A percentile compares a stretch with the other conserved stretches of the same genome.
phyloP scores from a whole-genome alignment of 1,140 invertebrate species.

The Orius insidiosus region DNA sequence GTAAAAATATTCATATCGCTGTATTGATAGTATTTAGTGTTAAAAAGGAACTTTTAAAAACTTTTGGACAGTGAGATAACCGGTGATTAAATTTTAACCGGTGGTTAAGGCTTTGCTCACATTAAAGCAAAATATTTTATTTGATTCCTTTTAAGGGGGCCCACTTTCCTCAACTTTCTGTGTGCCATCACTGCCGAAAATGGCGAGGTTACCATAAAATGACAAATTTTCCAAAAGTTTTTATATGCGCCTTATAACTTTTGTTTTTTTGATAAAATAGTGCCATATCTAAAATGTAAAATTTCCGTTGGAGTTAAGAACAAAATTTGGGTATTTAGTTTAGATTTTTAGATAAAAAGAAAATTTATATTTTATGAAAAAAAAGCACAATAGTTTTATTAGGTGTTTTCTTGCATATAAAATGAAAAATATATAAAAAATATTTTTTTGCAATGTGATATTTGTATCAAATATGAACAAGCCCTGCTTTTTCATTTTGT shows the following conservation, averaged over 20 bases:
- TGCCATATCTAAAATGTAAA: too few relatives aligned
- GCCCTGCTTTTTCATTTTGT: conserved; percentile 9
- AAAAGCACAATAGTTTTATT: conserved; percentile 11
- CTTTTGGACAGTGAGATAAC: conserved; percentile 1
- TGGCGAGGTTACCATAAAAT: conserved; percentile 1
- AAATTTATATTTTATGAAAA: conserved; percentile 15
- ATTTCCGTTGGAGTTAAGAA: background rate
- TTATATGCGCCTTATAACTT: too few relatives aligned
- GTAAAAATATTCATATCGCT: conserved; percentile 2
- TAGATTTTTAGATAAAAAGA: background rate
- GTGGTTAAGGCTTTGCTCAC: background rate
- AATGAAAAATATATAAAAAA: too few relatives aligned
- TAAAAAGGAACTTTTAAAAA: conserved; percentile 4
- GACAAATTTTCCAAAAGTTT: background rate
- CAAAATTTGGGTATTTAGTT: too few relatives aligned
- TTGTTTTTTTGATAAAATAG: background rate
- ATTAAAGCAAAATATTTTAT: conserved; percentile 1
- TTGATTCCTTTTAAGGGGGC: background rate
- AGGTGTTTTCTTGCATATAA: conserved; percentile 3
- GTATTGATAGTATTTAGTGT: background rate
- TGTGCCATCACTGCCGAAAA: background rate
- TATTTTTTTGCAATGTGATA: conserved; percentile 15
- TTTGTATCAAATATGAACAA: conserved; percentile 14
- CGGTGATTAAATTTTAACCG: conserved; percentile 1
- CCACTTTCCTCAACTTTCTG: background rate